Evolutionary conservation across 2,797 vertebrate species (phyloP).

Genomic region (Melopsittacus undulatus): DNA sequence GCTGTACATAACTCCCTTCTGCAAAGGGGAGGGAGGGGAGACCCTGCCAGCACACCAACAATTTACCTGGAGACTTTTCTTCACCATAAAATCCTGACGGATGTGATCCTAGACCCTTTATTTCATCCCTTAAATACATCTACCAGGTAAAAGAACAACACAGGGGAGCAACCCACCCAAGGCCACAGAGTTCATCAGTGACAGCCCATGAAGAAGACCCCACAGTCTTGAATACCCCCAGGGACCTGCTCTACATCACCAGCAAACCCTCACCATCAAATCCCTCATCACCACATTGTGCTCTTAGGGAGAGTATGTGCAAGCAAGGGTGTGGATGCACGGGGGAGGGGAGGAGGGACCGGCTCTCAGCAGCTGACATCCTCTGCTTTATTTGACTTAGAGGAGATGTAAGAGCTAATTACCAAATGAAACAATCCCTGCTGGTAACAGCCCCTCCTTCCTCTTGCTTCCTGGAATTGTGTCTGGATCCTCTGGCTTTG

Average conservation of each 20-base stretch:
- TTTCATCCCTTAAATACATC: background rate
- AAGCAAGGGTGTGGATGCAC: background rate
- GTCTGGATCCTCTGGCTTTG: background rate
- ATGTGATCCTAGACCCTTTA: background rate
- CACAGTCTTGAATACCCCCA: background rate
- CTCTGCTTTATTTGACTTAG: constrained; percentile 30
- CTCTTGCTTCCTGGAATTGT: constrained; percentile 39
- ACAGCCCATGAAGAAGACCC: background rate
- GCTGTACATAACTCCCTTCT: accelerated
- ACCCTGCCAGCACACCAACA: background rate
- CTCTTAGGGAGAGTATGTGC: background rate
- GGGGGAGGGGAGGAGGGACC: background rate
- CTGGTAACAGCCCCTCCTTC: constrained; percentile 45
- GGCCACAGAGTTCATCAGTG: background rate
- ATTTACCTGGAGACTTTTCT: background rate
- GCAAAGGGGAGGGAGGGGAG: background rate
- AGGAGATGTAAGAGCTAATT: constrained; percentile 38
- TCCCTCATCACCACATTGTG: background rate
- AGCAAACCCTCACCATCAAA: background rate
- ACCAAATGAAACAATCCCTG: constrained; percentile 48
- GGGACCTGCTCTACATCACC: background rate
- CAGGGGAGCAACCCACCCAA: background rate
- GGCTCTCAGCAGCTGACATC: constrained; percentile 12
- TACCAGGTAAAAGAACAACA: background rate
- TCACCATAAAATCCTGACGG: accelerated